phyloP scores from a whole-genome alignment of 2,113 vertebrate species.

The Toxotes chatareus region DNA sequence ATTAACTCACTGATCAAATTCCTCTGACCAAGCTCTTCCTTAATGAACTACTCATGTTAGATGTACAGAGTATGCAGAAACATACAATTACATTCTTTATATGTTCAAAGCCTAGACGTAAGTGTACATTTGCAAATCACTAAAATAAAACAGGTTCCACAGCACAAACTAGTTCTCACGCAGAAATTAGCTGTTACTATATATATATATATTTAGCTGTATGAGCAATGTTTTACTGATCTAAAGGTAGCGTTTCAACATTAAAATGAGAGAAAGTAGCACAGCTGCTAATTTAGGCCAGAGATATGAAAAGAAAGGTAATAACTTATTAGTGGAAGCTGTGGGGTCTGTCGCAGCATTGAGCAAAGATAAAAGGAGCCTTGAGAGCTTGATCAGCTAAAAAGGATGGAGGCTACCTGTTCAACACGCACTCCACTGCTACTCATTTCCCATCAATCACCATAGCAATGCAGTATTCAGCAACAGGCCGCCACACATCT shows the following conservation, averaged over 20 bases:
- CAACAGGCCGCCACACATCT: slow-evolving; percentile 13
- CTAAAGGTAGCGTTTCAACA: background rate
- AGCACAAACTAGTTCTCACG: background rate
- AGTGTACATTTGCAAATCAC: background rate
- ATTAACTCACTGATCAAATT: slow-evolving; percentile 68
- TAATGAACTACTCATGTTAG: slow-evolving; percentile 62
- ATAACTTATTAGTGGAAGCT: background rate
- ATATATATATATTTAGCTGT: background rate
- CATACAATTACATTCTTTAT: background rate
- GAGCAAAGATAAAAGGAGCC: slow-evolving; percentile 48
- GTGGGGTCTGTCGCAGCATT: background rate
- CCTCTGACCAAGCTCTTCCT: slow-evolving; percentile 45
- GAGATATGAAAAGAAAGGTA: background rate
- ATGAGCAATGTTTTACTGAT: background rate
- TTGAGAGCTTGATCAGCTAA: slow-evolving; percentile 37
- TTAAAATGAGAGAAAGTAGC: background rate
- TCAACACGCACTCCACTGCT: slow-evolving; percentile 21
- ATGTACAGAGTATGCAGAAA: background rate
- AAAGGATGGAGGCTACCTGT: slow-evolving; percentile 21
- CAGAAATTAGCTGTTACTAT: background rate
- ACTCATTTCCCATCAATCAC: slow-evolving; percentile 59
- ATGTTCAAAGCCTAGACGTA: background rate
- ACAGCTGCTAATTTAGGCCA: background rate
- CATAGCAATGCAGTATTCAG: slow-evolving; percentile 52
- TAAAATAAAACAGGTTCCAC: background rate